These are phyloP conservation scores for Mionectes olivaceus DNA, from an alignment of 2,797 vertebrate genomes.

Conservation along the genomic window DNA sequence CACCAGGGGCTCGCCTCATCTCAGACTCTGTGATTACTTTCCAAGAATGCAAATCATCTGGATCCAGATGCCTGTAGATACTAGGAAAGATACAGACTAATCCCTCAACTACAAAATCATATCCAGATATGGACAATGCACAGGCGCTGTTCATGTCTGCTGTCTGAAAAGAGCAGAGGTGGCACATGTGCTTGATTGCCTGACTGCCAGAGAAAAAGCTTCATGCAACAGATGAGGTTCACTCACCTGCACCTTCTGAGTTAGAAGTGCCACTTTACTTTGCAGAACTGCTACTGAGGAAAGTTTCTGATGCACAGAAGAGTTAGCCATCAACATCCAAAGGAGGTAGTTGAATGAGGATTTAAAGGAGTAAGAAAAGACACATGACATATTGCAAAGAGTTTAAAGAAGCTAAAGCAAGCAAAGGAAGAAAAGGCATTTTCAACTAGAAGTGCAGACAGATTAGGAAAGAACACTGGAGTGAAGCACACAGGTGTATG, in stretches of 20 bases:
- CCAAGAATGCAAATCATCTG: neutral
- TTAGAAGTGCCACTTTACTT: neutral
- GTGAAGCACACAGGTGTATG: neutral
- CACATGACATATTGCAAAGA: neutral
- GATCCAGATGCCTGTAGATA: neutral
- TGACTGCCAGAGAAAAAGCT: neutral
- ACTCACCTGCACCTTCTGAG: neutral
- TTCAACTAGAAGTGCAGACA: neutral
- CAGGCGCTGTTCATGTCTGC: accelerated
- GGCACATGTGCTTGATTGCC: accelerated
- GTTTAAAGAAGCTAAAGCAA: neutral
- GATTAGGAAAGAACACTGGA: neutral
- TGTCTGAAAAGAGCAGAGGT: neutral
- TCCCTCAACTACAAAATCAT: too few relatives aligned
- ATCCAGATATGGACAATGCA: neutral
- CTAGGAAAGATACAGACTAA: neutral
- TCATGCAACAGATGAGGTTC: neutral
- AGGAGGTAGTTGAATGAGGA: neutral
- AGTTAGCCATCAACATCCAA: neutral
- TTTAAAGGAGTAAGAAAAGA: neutral
- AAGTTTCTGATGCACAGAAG: neutral
- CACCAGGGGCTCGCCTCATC: too few relatives aligned
- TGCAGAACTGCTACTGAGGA: neutral
- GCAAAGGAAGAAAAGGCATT: neutral
- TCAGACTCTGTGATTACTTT: neutral